Base-by-base conservation (phyloP, 2,888 invertebrate genomes). In the Drosophila dives region DNA sequence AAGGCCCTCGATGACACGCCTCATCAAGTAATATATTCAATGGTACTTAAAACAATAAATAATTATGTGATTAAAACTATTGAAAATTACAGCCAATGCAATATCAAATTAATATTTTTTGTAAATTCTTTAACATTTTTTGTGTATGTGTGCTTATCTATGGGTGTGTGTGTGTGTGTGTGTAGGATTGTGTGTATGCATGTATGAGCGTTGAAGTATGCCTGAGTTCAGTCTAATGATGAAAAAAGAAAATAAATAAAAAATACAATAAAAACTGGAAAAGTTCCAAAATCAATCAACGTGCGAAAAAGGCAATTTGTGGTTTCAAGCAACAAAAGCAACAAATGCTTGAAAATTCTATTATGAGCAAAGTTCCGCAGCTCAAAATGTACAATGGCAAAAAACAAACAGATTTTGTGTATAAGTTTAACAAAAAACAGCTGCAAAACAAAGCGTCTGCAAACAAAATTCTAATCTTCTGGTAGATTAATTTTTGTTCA, bases 271-370 rank as follows among this genome's bases (percentile, higher is more conserved):
- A 34, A 23, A 38, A 29, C 60, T 61, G 75, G 80, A 64, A 70
- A 86, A 82, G 75, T 86, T 89, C 66, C 75, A 87, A 86, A 89
- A 86, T 87, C 86, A 89, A 86, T 86, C 89, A 89, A 87, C 75
- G 81, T 89, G 87, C 85, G 85, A 86, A 86, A 86, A 86, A 89
- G 87, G 81, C 86, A 86, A 89, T 86, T 86, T 86, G 86, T 64
- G 89, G 89, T 69, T 80, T 59, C 38, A 64, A 75, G 63, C 59
- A 72, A 61, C 20, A 74, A 61, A 54, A 53, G 50, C 67, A 68
- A 48, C 59, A 73, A 82, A 73, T 77, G 77, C 86, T 81, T 83
- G 72, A 83, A 85, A 86, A 87, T 87, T 76, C 86, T 86, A 87
- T 86, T 85, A 87, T 75, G 78, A 85, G 72, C 54, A 83, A 86